These are phyloP conservation scores for Hirtodrosophila confusa DNA, from an alignment of 2,888 invertebrate species.

Conservation along the genomic window DNA sequence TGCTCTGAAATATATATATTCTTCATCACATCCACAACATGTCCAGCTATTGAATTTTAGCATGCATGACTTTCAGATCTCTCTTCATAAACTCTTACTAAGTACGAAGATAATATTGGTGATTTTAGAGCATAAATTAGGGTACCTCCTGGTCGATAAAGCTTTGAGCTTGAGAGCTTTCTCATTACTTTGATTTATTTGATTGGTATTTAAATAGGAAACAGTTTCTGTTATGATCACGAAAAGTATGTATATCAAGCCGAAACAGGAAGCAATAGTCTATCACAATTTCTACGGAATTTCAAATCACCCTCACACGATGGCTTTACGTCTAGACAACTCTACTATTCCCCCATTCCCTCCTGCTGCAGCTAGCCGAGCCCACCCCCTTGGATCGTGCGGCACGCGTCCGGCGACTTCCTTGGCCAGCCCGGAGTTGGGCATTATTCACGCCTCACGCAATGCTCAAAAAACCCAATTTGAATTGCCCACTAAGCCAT, in stretches of 20 bases:
- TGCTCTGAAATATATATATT: no score
- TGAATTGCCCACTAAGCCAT: slow-evolving; percentile 12
- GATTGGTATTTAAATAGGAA: slow-evolving; percentile 33
- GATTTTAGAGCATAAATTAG: no score
- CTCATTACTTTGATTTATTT: neutral
- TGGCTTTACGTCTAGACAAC: slow-evolving; percentile 3
- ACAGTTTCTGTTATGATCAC: slow-evolving; percentile 9
- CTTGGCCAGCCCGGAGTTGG: neutral
- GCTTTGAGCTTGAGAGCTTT: no score
- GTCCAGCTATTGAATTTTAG: no score
- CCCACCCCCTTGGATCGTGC: neutral
- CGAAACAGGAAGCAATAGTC: slow-evolving; percentile 32
- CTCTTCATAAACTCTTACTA: no score
- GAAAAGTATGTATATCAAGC: slow-evolving; percentile 13
- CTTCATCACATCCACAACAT: no score
- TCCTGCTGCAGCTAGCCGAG: neutral
- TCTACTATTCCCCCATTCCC: neutral
- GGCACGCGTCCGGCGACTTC: slow-evolving; percentile 8
- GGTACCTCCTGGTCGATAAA: no score
- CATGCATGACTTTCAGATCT: no score
- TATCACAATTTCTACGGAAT: slow-evolving; percentile 15
- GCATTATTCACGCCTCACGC: slow-evolving; percentile 30
- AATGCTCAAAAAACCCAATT: slow-evolving; percentile 29
- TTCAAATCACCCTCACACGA: slow-evolving; percentile 12
- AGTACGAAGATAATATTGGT: no score